These are phyloP conservation scores for Pristionchus maxplancki DNA, from an alignment of 2,888 invertebrate genomes.

Conservation along the genomic window DNA sequence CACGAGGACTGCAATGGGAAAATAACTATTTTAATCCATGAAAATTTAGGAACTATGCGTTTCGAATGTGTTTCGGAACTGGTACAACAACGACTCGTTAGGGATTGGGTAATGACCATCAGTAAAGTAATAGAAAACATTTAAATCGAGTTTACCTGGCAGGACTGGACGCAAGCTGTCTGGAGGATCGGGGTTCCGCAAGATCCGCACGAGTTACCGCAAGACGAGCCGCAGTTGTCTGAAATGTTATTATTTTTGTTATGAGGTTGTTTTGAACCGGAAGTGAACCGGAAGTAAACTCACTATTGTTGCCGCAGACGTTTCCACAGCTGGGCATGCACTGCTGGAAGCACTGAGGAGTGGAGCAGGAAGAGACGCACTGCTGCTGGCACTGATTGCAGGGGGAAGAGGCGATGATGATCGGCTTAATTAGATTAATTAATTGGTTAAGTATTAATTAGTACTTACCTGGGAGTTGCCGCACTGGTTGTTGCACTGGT, in stretches of 20 bases:
- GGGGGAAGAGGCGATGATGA: slow-evolving; percentile 25
- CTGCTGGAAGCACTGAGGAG: slow-evolving; percentile 47
- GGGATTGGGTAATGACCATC: no score
- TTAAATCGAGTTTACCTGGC: no score
- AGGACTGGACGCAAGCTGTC: slow-evolving; percentile 27
- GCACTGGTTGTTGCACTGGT: slow-evolving; percentile 42
- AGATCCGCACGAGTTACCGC: slow-evolving; percentile 15
- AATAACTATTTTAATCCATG: background rate
- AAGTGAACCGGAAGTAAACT: background rate
- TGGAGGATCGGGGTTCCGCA: slow-evolving; percentile 36
- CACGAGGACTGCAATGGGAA: background rate
- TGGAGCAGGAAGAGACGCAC: slow-evolving; percentile 42
- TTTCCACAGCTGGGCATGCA: slow-evolving; percentile 48
- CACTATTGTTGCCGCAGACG: slow-evolving; percentile 46
- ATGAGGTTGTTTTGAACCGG: background rate
- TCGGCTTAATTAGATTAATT: background rate
- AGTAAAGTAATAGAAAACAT: no score
- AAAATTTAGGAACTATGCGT: background rate
- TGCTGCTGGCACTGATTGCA: slow-evolving; percentile 26
- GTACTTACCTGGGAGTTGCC: background rate
- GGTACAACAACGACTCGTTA: background rate
- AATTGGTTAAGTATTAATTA: background rate
- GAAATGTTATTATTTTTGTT: background rate
- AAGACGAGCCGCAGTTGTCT: slow-evolving; percentile 9
- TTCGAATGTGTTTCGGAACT: background rate